phyloP scores from a whole-genome alignment of 2,888 invertebrate genomes.

The Rhagonycha lutea region DNA sequence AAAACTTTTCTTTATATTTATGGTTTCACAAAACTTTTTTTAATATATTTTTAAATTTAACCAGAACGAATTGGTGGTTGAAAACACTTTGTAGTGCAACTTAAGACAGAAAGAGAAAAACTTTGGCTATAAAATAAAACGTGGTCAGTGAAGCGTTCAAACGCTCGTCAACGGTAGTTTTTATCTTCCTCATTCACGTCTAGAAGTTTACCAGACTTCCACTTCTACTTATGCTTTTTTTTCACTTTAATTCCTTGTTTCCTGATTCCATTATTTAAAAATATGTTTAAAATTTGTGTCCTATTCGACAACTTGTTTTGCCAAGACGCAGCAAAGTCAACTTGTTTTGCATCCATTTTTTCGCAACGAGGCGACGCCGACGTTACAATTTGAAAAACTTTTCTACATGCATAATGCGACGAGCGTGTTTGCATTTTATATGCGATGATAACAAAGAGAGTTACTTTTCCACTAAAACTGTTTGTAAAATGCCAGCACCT shows the following conservation, averaged over 20 bases:
- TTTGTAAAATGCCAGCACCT: constrained; percentile 30
- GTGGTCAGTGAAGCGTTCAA: constrained; percentile 50
- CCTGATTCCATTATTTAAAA: constrained; percentile 41
- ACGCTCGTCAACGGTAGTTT: constrained; percentile 48
- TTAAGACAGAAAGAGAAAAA: constrained; percentile 40
- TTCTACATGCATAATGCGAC: constrained; percentile 20
- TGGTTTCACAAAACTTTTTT: constrained; percentile 7
- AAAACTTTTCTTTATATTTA: background rate
- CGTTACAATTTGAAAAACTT: constrained; percentile 16
- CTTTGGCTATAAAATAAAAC: constrained; percentile 46
- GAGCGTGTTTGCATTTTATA: constrained; percentile 24
- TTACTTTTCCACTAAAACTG: constrained; percentile 20
- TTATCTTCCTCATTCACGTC: constrained; percentile 42
- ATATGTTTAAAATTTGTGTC: constrained; percentile 31
- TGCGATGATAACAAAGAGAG: constrained; percentile 15
- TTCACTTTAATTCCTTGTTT: constrained; percentile 42
- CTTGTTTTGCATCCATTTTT: constrained; percentile 9
- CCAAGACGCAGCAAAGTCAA: background rate
- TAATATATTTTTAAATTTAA: constrained; percentile 20
- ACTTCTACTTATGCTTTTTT: constrained; percentile 37
- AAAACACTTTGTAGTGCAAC: constrained; percentile 28
- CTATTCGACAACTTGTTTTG: constrained; percentile 15
- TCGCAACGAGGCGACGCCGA: constrained; percentile 12
- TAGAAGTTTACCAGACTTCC: constrained; percentile 44
- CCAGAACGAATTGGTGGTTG: constrained; percentile 21